Evolutionary conservation across 2,888 invertebrate species (phyloP).

Genomic region (Coremacera marginata): DNA sequence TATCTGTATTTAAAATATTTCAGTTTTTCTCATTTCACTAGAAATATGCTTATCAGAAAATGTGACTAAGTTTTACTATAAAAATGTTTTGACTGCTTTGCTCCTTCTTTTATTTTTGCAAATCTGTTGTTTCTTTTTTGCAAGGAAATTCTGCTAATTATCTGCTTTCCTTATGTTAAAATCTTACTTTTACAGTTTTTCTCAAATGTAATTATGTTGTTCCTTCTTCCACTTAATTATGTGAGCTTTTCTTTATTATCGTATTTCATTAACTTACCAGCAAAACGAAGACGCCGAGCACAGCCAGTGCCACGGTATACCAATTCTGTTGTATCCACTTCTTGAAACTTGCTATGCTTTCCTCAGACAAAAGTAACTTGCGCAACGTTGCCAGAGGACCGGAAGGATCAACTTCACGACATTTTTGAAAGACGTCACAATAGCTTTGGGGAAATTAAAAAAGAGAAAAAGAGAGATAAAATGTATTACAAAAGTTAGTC

Average conservation of each 20-base stretch:
- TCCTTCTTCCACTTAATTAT: background rate
- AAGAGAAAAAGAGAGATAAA: slow-evolving; percentile 26
- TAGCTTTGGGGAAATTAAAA: slow-evolving; percentile 67
- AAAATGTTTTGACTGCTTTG: too few relatives aligned
- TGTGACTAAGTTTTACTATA: too few relatives aligned
- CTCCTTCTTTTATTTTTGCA: too few relatives aligned
- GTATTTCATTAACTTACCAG: slow-evolving; percentile 77
- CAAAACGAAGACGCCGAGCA: slow-evolving; percentile 79
- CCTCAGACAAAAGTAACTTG: slow-evolving; percentile 87
- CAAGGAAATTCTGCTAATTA: too few relatives aligned
- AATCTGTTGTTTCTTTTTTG: too few relatives aligned
- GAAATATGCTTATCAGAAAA: too few relatives aligned
- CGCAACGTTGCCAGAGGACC: slow-evolving; percentile 91
- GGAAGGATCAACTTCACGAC: slow-evolving; percentile 93
- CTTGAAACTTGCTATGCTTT: slow-evolving; percentile 89
- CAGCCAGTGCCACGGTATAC: slow-evolving; percentile 87
- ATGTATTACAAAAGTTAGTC: background rate
- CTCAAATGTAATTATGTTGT: background rate
- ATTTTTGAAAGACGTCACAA: slow-evolving; percentile 79
- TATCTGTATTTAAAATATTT: too few relatives aligned
- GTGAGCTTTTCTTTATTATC: background rate
- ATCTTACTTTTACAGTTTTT: too few relatives aligned
- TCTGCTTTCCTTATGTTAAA: too few relatives aligned
- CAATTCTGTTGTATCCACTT: slow-evolving; percentile 90
- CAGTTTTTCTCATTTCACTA: too few relatives aligned